phyloP scores from a whole-genome alignment of 2,113 vertebrate genomes.

The Delphinapterus leucas region DNA sequence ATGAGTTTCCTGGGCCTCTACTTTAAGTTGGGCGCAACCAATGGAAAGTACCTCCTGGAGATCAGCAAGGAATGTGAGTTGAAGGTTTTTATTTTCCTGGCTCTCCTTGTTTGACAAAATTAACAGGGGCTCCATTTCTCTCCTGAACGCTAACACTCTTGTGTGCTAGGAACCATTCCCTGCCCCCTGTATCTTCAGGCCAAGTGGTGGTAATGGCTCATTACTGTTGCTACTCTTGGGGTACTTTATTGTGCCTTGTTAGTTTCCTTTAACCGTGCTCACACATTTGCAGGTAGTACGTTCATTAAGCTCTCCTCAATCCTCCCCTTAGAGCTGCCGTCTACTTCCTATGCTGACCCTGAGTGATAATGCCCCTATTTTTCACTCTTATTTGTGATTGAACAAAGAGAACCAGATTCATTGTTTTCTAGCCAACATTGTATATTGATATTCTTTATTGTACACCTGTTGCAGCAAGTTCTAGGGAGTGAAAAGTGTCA shows the following conservation, averaged over 20 bases:
- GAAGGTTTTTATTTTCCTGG: not conserved
- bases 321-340: not conserved
- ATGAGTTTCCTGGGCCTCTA: not conserved
- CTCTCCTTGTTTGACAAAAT: not conserved
- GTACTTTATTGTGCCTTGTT: not conserved
- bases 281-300: not conserved
- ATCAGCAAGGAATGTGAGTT: not conserved
- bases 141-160: not conserved
- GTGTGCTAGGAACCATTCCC: not conserved
- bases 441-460: not conserved
- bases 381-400: not conserved
- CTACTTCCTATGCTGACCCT: not conserved
- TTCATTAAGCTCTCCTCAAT: not conserved
- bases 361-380: not conserved
- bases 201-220: not conserved
- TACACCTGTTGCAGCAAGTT: not conserved
- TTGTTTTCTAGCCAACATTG: not conserved
- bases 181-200: not conserved
- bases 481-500: not conserved
- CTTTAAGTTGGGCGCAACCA: not conserved
- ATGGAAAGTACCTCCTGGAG: not conserved
- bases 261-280: not conserved
- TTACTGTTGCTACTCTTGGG: not conserved
- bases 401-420: not conserved
- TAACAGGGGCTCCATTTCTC: not conserved